Conservation (phyloP, 1,140 invertebrate genomes). For the Brachystomella parvula region DNA sequence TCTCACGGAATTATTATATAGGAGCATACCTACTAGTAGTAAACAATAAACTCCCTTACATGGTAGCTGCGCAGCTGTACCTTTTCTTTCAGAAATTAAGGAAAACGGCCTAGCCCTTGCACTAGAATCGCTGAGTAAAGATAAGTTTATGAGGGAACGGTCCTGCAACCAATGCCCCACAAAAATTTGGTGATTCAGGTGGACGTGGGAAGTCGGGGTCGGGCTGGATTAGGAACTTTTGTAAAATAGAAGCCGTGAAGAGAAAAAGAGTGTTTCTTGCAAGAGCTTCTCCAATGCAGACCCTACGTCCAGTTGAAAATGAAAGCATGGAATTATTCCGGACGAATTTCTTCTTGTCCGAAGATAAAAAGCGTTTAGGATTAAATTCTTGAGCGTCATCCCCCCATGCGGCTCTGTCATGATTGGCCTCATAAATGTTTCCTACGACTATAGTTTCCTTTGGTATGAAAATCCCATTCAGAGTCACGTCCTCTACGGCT, state of each 20-base stretch:
- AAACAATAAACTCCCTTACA: no score
- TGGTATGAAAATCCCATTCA: constrained; percentile 41
- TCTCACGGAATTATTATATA: no score
- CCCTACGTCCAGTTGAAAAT: background rate
- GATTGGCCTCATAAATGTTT: constrained; percentile 40
- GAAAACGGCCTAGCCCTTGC: no score
- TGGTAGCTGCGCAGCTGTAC: no score
- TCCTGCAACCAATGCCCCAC: no score
- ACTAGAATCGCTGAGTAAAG: no score
- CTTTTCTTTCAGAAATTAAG: no score
- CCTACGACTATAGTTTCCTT: constrained; percentile 41
- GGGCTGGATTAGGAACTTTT: no score
- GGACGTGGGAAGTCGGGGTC: no score
- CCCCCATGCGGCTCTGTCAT: constrained; percentile 40
- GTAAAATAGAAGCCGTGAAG: background rate
- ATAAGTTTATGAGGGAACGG: no score
- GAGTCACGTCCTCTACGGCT: constrained; percentile 26
- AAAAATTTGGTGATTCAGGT: no score
- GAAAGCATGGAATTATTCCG: background rate
- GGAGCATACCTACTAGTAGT: no score
- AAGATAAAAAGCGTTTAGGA: constrained; percentile 41
- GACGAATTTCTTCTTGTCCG: constrained; percentile 8
- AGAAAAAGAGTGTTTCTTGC: background rate
- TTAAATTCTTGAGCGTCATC: constrained; percentile 39
- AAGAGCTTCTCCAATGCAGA: background rate